Evolutionary conservation across 2,888 invertebrate species (phyloP).

Genomic region (Drosophila phalerata): DNA sequence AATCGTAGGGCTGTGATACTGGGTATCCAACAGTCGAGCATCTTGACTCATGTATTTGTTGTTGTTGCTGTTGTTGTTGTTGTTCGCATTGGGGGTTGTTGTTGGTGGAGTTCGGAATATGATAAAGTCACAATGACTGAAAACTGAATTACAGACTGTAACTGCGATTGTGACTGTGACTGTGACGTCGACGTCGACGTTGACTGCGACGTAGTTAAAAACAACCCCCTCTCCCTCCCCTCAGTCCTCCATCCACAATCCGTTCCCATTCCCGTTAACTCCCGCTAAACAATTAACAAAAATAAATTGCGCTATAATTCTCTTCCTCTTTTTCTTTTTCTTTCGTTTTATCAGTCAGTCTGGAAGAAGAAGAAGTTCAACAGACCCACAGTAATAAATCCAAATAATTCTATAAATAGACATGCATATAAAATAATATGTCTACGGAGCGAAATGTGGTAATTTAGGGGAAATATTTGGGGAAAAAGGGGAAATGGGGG

Average conservation of each 20-base stretch:
- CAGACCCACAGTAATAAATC: constrained; percentile 42
- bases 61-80: constrained; percentile 16
- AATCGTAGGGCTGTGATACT: too few relatives aligned
- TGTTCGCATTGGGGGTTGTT: constrained; percentile 64
- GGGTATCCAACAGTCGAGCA: too few relatives aligned
- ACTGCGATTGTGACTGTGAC: constrained; percentile 21
- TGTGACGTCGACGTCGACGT: constrained; percentile 6
- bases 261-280: too few relatives aligned
- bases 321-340: background rate
- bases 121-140: constrained; percentile 31
- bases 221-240: background rate
- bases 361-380: constrained; percentile 58
- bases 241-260: background rate
- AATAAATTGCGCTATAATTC: constrained; percentile 75
- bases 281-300: constrained; percentile 49
- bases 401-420: constrained; percentile 36
- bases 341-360: constrained; percentile 54
- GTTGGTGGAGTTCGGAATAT: constrained; percentile 49
- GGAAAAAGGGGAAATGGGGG: background rate
- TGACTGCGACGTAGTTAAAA: constrained; percentile 49
- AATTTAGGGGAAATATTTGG: too few relatives aligned
- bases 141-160: constrained; percentile 32
- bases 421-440: constrained; percentile 22
- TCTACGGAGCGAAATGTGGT: constrained; percentile 26
- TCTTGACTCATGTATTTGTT: too few relatives aligned